A percentile compares a stretch with the other conserved stretches of the same genome.
phyloP scores from a whole-genome alignment of 2,888 invertebrate species.

The Xanthia icteritia region DNA sequence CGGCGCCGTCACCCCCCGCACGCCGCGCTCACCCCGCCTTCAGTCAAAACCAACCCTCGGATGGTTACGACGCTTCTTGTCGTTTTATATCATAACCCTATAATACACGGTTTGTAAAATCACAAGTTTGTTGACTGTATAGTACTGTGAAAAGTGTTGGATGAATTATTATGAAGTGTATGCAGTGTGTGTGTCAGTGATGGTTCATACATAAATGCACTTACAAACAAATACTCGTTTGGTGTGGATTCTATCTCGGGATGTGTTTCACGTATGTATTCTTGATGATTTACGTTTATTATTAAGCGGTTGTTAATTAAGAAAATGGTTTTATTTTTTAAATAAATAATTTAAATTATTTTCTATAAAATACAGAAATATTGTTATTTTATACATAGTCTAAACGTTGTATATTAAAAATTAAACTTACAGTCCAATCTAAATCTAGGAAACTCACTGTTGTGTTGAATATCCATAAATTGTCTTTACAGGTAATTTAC shows the following conservation, averaged over 20 bases:
- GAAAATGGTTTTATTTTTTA: not conserved
- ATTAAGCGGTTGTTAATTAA: not conserved
- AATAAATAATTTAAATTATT: too few relatives aligned
- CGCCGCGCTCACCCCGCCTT: slow-evolving; percentile 67
- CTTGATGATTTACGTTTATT: slow-evolving; percentile 42
- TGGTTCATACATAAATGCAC: slow-evolving; percentile 65
- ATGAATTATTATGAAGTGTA: slow-evolving; percentile 56
- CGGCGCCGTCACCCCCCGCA: slow-evolving; percentile 72
- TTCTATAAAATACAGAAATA: not conserved
- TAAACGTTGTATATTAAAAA: not conserved
- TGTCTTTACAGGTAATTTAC: too few relatives aligned
- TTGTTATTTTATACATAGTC: not conserved
- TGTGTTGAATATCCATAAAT: not conserved
- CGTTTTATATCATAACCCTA: slow-evolving; percentile 59
- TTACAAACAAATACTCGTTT: slow-evolving; percentile 61
- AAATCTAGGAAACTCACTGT: not conserved
- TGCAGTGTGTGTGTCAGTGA: slow-evolving; percentile 61
- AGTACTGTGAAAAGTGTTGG: slow-evolving; percentile 58
- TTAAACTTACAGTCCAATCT: not conserved
- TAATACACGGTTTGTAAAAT: slow-evolving; percentile 52
- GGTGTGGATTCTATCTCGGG: slow-evolving; percentile 64
- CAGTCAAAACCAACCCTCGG: slow-evolving; percentile 75
- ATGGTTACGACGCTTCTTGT: slow-evolving; percentile 68
- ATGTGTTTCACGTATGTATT: slow-evolving; percentile 70
- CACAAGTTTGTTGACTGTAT: slow-evolving; percentile 59